Base-by-base conservation (phyloP, 2,797 vertebrate species). In the Falco peregrinus region DNA sequence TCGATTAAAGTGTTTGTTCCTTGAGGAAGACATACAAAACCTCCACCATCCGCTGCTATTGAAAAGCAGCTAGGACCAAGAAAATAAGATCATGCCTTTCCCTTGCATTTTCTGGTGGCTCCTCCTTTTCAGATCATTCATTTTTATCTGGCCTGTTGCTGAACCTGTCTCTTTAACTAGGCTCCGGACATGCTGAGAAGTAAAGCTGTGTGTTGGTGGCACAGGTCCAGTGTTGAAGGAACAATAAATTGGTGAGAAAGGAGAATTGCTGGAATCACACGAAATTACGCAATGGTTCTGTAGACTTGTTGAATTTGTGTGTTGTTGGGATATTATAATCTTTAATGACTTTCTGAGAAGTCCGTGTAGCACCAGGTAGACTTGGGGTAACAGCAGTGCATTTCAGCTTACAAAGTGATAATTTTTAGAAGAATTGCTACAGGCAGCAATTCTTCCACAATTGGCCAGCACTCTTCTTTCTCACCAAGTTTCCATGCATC, bases 181-280 rank as follows among this genome's bases (percentile, higher is more conserved):
- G 33, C 29, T 94, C 61, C 13, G 2, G 76, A 84, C 45, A 61
- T 31, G 73, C 69, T 75, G 73, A 78, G 88, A 78, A 90, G 37
- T 50, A 91, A 90, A 96, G 73, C 80, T 84, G 28, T 69, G 59
- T 64, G 61, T 61, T 78, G 91, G 73, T 86, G 80, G 94, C 92
- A 94, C 53, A 17, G 31, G n/a, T 90, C 91, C 82, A 95, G 83
- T 5, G 47, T 50, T 69, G 35, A 65, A 93, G 33, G 65, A 96
- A 90, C 65, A 95, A 90, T 91, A 86, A 88, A 79, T 54, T 35
- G 10, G 6, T 86, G 70, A 89, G 93, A 94, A 96, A 94, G 88
- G 37, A 84, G 80, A 95, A 84, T 31, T 67, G 59, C 67, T 89
- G 65, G 83, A 84, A 67, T 94, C 83, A 76, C 67, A 94, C 33